Base-by-base conservation (phyloP, 2,113 vertebrate species). In the Eublepharis macularius region DNA sequence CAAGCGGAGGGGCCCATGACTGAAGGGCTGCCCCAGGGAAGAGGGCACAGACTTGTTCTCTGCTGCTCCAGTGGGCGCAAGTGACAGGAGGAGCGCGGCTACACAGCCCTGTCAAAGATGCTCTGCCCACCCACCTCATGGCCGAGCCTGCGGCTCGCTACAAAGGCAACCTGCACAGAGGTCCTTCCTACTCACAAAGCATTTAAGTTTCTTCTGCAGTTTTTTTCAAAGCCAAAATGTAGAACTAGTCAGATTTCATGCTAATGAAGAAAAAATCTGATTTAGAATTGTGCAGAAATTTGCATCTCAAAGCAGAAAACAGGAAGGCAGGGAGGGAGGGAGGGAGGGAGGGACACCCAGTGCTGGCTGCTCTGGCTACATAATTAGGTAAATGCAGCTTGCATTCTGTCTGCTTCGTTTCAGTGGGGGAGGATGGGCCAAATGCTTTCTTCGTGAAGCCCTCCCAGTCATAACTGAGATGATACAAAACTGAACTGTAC, bases 241-340 rank as follows among this genome's bases (percentile, higher is more conserved):
- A 26, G 90, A 90, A 91, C 89, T 82, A 91, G 89, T 92, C 92
- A 93, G 91, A 93, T 92, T 89, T 95, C 90, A 93, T 94, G 93
- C 89, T 93, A 94, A 95, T 94, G 94, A 95, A 92, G 45, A 45
- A 88, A 83, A 90, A 93, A 94, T 91, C 91, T 91, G 91, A 91
- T 92, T 45, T 88, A 87, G 92, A 88, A 79, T 91, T 92, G 90
- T 93, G 91, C 92, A 93, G 85, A 93, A 94, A 94, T 94, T 95
- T 94, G 94, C 93, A 94, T 95, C 90, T 94, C 90, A 94, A 94
- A 94, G 93, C 91, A 85, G 88, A 86, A 93, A 93, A 93, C 91
- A 94, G 93, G 92, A 91, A 93, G 91, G 91, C 76, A 29, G 88
- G 85, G 69, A 88, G 92, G 91, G 93, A 90, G 86, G 92, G 88